Evolutionary conservation across 2,797 vertebrate genomes (phyloP).

Genomic region (Melanotaenia parkinsoni): DNA sequence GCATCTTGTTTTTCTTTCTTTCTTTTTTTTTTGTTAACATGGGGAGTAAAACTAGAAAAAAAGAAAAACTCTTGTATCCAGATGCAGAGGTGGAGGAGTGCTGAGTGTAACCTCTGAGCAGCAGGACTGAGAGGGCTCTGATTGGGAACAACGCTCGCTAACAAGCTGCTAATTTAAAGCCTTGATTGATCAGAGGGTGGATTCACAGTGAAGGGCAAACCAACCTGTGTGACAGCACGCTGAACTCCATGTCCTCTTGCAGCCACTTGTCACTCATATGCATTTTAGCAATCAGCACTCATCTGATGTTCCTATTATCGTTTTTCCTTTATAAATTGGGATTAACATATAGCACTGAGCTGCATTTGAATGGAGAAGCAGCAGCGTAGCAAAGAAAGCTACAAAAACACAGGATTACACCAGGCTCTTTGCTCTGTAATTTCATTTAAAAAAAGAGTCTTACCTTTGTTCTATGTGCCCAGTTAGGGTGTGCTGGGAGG

Average conservation of each 20-base stretch:
- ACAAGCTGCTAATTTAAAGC: constrained; percentile 60
- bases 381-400: constrained; percentile 62
- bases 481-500: constrained; percentile 70
- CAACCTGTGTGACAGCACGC: constrained; percentile 18
- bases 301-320: constrained; percentile 45
- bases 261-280: constrained; percentile 14
- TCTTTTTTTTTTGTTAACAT: too few species aligned
- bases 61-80: neutral
- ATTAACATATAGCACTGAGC: constrained; percentile 68
- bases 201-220: constrained; percentile 63
- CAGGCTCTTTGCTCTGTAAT: constrained; percentile 75
- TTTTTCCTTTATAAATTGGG: constrained; percentile 59
- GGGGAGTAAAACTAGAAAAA: neutral
- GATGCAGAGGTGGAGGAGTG: neutral
- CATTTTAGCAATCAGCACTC: constrained; percentile 33
- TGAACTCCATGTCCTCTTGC: constrained; percentile 31
- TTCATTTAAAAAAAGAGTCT: constrained; percentile 80
- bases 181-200: constrained; percentile 56
- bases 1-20: too few species aligned
- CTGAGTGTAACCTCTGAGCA: constrained; percentile 37
- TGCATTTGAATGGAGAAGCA: constrained; percentile 58
- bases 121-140: constrained; percentile 59
- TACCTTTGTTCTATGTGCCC: constrained; percentile 79
- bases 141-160: constrained; percentile 62
- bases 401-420: constrained; percentile 79